Evolutionary conservation across 2,797 vertebrate genomes (phyloP).

Genomic region (Carapus acus): DNA sequence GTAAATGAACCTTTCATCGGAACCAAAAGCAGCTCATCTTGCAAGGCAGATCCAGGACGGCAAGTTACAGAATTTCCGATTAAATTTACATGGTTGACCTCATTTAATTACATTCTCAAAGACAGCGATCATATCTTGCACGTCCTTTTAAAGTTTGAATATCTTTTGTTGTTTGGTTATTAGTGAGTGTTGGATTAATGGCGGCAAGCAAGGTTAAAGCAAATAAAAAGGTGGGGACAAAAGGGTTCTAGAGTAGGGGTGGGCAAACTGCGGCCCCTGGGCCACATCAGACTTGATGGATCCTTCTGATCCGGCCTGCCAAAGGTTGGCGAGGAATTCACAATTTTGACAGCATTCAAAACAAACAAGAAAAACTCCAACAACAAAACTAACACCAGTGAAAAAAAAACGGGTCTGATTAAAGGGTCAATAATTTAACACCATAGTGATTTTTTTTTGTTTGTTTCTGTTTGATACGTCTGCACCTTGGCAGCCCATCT

Average conservation of each 20-base stretch:
- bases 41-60: constrained; percentile 28
- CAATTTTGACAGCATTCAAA: no score
- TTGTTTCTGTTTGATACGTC: no score
- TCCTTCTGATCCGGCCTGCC: no score
- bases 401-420: no score
- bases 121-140: not conserved
- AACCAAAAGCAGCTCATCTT: constrained; percentile 7
- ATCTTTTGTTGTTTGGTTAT: not conserved
- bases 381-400: no score
- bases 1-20: not conserved
- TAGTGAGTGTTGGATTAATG: not conserved
- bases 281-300: no score
- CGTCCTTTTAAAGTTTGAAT: not conserved
- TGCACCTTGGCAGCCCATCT: no score
- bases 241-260: constrained; percentile 10
- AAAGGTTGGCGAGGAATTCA: no score
- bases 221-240: not conserved
- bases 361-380: no score
- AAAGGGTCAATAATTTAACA: no score
- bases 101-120: not conserved
- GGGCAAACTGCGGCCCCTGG: no score
- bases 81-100: constrained; percentile 29
- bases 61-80: constrained; percentile 1
- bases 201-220: not conserved
- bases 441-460: no score